Evolutionary conservation across 2,888 invertebrate genomes (phyloP).

Genomic region (Toxonevra muliebris): DNA sequence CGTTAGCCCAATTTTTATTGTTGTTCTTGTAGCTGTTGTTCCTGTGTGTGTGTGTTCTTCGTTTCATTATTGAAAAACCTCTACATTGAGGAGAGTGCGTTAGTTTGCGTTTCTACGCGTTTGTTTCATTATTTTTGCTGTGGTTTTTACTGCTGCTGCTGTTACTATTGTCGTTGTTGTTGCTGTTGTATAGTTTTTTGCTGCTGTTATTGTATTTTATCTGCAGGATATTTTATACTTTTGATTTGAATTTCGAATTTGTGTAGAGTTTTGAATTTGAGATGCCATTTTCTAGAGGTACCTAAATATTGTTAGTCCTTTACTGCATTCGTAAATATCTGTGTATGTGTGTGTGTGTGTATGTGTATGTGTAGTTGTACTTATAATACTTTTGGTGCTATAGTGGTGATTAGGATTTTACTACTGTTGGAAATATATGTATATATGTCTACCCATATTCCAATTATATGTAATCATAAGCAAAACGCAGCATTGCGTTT

Average conservation of each 20-base stretch:
- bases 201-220: slow-evolving; percentile 17
- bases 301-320: background rate
- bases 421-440: too few relatives aligned
- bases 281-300: slow-evolving; percentile 13
- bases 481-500: too few relatives aligned
- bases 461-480: too few relatives aligned
- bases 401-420: too few relatives aligned
- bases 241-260: slow-evolving; percentile 20
- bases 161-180: slow-evolving; percentile 9
- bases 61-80: too few relatives aligned
- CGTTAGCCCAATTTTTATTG: slow-evolving; percentile 1
- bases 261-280: slow-evolving; percentile 2
- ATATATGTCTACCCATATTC: too few relatives aligned
- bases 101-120: background rate
- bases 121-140: background rate
- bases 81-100: too few relatives aligned
- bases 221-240: slow-evolving; percentile 18
- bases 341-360: slow-evolving; percentile 29
- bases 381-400: too few relatives aligned
- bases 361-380: slow-evolving; percentile 6
- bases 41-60: background rate
- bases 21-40: slow-evolving; percentile 25
- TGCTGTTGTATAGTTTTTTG: slow-evolving; percentile 16
- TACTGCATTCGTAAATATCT: background rate
- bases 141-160: background rate